These are phyloP conservation scores for Macrosteles quadrilineatus DNA, from an alignment of 1,140 invertebrate genomes.

Conservation along the genomic window DNA sequence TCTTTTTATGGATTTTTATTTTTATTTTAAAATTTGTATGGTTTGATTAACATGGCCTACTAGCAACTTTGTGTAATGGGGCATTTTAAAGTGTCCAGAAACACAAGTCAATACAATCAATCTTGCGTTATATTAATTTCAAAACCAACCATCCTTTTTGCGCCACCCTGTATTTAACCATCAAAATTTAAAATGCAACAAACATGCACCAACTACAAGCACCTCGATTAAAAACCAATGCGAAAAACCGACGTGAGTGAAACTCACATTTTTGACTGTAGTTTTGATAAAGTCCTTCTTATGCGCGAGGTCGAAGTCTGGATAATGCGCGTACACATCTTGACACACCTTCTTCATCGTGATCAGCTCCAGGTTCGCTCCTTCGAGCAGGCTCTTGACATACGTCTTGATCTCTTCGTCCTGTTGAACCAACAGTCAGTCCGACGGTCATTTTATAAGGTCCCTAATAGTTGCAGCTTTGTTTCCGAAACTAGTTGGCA, in stretches of 20 bases:
- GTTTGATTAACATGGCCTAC: too few species aligned
- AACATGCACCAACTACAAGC: too few species aligned
- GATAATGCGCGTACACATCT: constrained; percentile 81
- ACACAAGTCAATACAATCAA: too few species aligned
- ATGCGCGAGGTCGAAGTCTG: constrained; percentile 76
- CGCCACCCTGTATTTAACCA: too few species aligned
- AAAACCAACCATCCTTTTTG: too few species aligned
- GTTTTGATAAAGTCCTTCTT: constrained; percentile 85
- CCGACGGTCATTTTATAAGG: too few species aligned
- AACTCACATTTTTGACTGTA: constrained; percentile 74
- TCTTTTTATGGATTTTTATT: too few species aligned
- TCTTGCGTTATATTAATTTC: too few species aligned
- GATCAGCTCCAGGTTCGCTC: constrained; percentile 81
- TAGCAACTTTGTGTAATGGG: too few species aligned
- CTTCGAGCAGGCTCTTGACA: constrained; percentile 79
- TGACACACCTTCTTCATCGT: constrained; percentile 90
- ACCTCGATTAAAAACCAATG: neutral
- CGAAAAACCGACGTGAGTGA: neutral
- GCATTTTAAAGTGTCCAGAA: too few species aligned
- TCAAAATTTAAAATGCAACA: too few species aligned
- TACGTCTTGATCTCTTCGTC: constrained; percentile 79
- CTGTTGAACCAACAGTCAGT: constrained; percentile 50
- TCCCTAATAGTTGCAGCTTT: neutral
- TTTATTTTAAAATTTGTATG: too few species aligned
- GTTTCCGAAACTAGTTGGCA: neutral